phyloP scores from a whole-genome alignment of 2,797 vertebrate genomes.

The Spinibarbus caldwelli region DNA sequence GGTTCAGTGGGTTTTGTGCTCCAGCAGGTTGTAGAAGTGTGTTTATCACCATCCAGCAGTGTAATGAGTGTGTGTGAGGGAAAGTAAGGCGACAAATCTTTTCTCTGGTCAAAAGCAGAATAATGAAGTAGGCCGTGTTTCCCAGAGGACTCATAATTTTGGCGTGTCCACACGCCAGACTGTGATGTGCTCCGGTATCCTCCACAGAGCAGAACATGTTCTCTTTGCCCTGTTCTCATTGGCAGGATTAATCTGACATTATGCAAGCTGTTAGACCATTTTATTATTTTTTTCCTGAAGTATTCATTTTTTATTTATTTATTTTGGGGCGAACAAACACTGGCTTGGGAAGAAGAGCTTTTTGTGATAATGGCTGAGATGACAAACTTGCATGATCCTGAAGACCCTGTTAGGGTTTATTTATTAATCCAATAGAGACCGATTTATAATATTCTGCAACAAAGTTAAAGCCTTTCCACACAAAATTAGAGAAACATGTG shows the following conservation, averaged over 20 bases:
- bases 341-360: neutral
- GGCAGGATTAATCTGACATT: slow-evolving; percentile 79
- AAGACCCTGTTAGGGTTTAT: neutral
- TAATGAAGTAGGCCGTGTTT: slow-evolving; percentile 76
- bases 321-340: no score
- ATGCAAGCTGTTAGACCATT: slow-evolving; percentile 57
- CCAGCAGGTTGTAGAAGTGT: no score
- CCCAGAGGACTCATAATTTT: slow-evolving; percentile 73
- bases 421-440: neutral
- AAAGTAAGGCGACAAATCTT: slow-evolving; percentile 71
- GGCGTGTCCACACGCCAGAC: slow-evolving; percentile 73
- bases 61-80: slow-evolving; percentile 64
- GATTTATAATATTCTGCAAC: neutral
- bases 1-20: no score
- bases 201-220: slow-evolving; percentile 70
- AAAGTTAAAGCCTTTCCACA: neutral
- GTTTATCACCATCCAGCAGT: slow-evolving; percentile 67
- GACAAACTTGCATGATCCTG: neutral
- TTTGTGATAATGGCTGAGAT: slow-evolving; percentile 29
- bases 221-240: slow-evolving; percentile 74
- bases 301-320: slow-evolving; percentile 13
- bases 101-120: slow-evolving; percentile 65
- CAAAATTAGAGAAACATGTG: neutral
- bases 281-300: neutral
- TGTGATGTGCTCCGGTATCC: slow-evolving; percentile 67